Base-by-base conservation (phyloP, 2,888 invertebrate genomes). In the Imbricaverruca yamaguchii region DNA sequence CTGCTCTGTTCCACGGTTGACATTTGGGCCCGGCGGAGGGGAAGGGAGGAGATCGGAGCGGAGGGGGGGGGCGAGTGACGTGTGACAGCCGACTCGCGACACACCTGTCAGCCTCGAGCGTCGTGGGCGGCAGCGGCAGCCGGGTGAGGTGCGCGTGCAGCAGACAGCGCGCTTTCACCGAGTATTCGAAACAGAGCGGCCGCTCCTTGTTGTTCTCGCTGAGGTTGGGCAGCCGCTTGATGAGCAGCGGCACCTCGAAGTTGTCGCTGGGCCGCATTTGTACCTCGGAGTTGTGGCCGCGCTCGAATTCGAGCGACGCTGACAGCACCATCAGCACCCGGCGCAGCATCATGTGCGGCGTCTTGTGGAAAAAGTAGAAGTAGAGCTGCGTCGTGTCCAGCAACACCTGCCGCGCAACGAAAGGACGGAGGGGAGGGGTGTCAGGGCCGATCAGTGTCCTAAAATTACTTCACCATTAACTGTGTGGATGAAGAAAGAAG, bases 361-460 rank as follows among this genome's bases (percentile, higher is more conserved):
- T 97, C 89, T 97, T 97, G 86, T 96, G 94, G 87, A 98, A 94
- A 88, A 96, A 98, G 87, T 93, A 95, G 87, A 94, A 96, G 88
- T 97, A 99, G 90, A 98, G 91, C 87, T 96, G 94, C 11, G 97
- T 95, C n/a, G 99, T 99, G 86, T 97, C 96, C 82, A 99, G 88
- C 21, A 99, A 89, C 3, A 98, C 97, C 89, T 92, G 88, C 83
- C 65, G 18, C 7, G 79, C 56, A 67, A 21, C 39, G 18, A 74
- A 80, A 53, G 53, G 21, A 77, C 65, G 55, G 63, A 80, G 23
- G 63, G 80, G 15, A 57, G 63, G 57, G 10, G 56, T 56, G 39
- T 63, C 9, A 15, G n/a, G n/a, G n/a, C n/a, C n/a, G n/a, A n/a
- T n/a, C n/a, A n/a, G n/a, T n/a, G n/a, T n/a, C n/a, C n/a, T n/a